These are phyloP conservation scores for Tachuris rubrigastra DNA, from an alignment of 2,113 vertebrate genomes.

Conservation along the genomic window DNA sequence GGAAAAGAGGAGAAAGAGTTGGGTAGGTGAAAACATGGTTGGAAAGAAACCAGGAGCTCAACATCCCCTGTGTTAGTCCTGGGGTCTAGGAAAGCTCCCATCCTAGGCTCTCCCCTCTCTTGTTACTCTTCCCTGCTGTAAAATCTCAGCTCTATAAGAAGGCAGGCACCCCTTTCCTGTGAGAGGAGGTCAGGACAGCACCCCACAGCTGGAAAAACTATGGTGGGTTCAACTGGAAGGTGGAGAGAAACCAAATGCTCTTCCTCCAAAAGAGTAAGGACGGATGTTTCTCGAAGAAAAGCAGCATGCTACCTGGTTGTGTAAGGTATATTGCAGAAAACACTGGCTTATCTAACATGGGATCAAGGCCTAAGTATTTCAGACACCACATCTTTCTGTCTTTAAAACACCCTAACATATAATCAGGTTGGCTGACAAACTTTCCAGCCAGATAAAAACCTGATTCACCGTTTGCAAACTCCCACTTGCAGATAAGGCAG, in stretches of 20 bases:
- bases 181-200: neutral
- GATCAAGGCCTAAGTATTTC: constrained; percentile 46
- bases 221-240: neutral
- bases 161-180: neutral
- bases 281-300: constrained; percentile 13
- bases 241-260: neutral
- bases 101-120: neutral
- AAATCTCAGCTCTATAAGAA: neutral
- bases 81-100: neutral
- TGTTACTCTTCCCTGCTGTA: neutral
- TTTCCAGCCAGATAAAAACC: constrained; percentile 52
- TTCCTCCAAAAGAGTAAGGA: constrained; percentile 4
- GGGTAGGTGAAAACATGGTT: neutral
- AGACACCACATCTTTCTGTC: constrained; percentile 22
- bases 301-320: neutral
- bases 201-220: neutral
- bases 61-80: neutral
- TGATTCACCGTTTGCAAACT: constrained; percentile 41
- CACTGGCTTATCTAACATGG: constrained; percentile 36
- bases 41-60: neutral
- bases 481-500: constrained; percentile 41
- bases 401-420: constrained; percentile 44
- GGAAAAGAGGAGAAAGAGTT: neutral
- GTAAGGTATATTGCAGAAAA: constrained; percentile 6
- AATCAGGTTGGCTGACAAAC: constrained; percentile 56